Conservation (phyloP, 2,797 vertebrate species). For the Trachurus trachurus region DNA sequence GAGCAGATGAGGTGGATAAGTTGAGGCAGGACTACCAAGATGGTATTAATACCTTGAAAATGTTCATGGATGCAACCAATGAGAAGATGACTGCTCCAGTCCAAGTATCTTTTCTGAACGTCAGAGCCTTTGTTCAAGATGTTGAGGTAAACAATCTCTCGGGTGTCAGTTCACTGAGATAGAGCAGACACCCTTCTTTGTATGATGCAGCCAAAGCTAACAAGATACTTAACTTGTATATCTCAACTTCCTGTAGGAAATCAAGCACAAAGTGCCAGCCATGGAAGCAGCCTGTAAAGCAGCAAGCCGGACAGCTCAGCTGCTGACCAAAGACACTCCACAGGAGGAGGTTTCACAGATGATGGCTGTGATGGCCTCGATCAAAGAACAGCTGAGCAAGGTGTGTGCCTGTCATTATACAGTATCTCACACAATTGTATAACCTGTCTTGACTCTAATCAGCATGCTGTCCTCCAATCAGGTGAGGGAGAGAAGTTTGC, state of each 20-base stretch:
- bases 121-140: conserved; percentile 93
- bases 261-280: conserved; percentile 92
- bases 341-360: conserved; percentile 93
- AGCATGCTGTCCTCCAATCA: conserved; percentile 64
- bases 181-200: background rate
- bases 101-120: conserved; percentile 94
- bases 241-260: conserved; percentile 82
- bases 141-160: conserved; percentile 87
- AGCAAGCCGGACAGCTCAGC: conserved; percentile 90
- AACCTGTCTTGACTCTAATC: background rate
- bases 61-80: conserved; percentile 91
- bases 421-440: background rate
- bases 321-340: conserved; percentile 93
- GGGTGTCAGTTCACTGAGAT: background rate
- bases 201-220: background rate
- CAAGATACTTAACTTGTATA: background rate
- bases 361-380: conserved; percentile 87
- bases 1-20: conserved; percentile 95
- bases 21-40: conserved; percentile 93
- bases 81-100: conserved; percentile 90
- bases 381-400: conserved; percentile 95
- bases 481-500: conserved; percentile 90
- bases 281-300: conserved; percentile 95
- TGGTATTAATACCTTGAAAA: conserved; percentile 88
- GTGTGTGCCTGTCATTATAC: conserved; percentile 71